Base-by-base conservation (phyloP, 2,113 vertebrate genomes). In the Meriones unguiculatus region DNA sequence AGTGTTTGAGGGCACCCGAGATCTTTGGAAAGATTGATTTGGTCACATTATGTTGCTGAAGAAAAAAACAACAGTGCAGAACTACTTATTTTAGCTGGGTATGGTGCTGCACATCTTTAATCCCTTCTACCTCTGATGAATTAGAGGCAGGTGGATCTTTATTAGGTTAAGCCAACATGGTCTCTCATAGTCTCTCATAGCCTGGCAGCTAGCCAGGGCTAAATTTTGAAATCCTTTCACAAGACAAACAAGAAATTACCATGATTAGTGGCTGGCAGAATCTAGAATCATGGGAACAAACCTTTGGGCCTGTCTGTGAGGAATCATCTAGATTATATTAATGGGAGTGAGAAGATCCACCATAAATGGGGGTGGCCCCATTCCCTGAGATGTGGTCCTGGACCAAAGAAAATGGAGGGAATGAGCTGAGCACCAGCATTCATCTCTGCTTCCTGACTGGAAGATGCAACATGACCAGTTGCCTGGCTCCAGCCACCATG, bases 11-110 rank as follows among this genome's bases (percentile, higher is more conserved):
- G n/a, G 50, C 28, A 81, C 50, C 54, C 28, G 65, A 54, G 65
- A 46, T 78, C 57, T 78, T 89, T 38, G 3, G 50, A 88, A 96
- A 95, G 91, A 69, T 57, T 17, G 30, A 62, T 76, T 64, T 65
- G 13, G 28, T 97, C 96, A 78, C 76, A 32, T 3, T 84, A 80
- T n/a, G 62, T 22, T 59, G 50, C 11, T 94, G 14, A 94, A 77
- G 80, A 95, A 38, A 30, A 17, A 35, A 24, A 22, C 70, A 87
- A 14, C 2, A 41, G 38, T 14, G 1, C 25, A 86, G 50, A 35
- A 70, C 46, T 6, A 70, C 46, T 5, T 28, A 3, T 82, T 65
- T 25, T 28, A 65, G 59, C 81, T 46, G 25, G 25, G 4, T 46
- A 11, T 18, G 13, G 9, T 0, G 7, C 24, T 65, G 9, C 13